Percentiles rank a stretch among this genome's conserved stretches.
Evolutionary conservation across 1,140 invertebrate species (phyloP).

Genomic region (Tetraneura akinire): DNA sequence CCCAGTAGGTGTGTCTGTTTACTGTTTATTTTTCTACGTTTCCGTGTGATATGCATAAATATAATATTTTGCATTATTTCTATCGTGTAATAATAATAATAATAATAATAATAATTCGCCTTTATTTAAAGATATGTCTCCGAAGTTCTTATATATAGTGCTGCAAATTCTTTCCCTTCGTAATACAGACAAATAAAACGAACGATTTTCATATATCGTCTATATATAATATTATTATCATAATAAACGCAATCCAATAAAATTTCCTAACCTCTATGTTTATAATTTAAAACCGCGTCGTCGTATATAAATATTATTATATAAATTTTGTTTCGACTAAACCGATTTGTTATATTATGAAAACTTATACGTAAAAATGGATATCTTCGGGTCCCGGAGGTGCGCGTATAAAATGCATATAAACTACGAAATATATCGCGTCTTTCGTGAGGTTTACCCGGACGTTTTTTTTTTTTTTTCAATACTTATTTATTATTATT

Average conservation of each 20-base stretch:
- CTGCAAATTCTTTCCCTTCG: no score
- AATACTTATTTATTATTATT: not conserved
- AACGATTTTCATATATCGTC: no score
- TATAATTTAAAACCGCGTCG: not conserved
- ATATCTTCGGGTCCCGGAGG: not conserved
- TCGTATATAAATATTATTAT: no score
- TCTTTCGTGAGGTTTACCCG: not conserved
- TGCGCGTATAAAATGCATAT: conserved; percentile 18
- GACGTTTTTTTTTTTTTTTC: not conserved
- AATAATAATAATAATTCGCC: no score
- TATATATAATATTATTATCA: no score
- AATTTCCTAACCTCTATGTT: no score
- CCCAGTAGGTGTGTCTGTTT: not conserved
- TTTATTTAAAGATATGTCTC: no score
- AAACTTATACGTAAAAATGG: not conserved
- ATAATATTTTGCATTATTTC: not conserved
- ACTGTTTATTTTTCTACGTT: not conserved
- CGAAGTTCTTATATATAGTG: no score
- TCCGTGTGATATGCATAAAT: no score
- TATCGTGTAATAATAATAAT: no score
- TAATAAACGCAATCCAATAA: no score
- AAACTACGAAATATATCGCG: conserved; percentile 14
- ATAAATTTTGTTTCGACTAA: not conserved
- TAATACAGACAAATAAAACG: no score
- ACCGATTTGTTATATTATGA: conserved; percentile 1